These are phyloP conservation scores for Nemapogon koenigi DNA, from an alignment of 2,888 invertebrate genomes.

Conservation along the genomic window DNA sequence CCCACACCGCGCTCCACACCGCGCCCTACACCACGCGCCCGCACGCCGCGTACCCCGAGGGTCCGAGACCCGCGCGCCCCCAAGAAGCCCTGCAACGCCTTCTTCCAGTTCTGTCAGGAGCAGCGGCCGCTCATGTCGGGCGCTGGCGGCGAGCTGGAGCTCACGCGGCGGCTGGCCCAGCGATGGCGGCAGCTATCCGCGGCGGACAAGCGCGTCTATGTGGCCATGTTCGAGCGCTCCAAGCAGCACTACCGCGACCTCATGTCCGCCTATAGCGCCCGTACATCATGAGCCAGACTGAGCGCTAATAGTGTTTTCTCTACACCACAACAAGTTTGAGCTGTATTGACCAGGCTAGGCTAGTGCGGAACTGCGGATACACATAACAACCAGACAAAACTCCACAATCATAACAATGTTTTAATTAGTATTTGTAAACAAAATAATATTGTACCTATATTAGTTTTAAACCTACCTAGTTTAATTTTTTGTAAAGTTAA, in stretches of 20 bases:
- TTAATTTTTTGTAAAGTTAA: too few relatives aligned
- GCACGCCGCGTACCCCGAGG: too few relatives aligned
- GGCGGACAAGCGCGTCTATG: slow-evolving; percentile 76
- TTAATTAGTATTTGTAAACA: too few relatives aligned
- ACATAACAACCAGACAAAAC: too few relatives aligned
- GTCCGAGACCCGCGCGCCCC: slow-evolving; percentile 77
- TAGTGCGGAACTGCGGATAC: too few relatives aligned
- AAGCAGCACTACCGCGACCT: slow-evolving; percentile 80
- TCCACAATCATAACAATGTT: too few relatives aligned
- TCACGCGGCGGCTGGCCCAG: slow-evolving; percentile 75
- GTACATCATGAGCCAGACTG: too few relatives aligned
- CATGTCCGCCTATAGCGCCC: slow-evolving; percentile 69
- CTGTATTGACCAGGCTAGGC: too few relatives aligned
- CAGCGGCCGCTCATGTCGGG: slow-evolving; percentile 76
- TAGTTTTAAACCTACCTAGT: too few relatives aligned
- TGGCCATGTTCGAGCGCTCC: slow-evolving; percentile 72
- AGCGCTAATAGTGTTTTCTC: too few relatives aligned
- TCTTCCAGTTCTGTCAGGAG: slow-evolving; percentile 82
- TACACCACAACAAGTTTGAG: too few relatives aligned
- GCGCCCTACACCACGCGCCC: background rate
- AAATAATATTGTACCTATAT: too few relatives aligned
- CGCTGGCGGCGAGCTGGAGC: slow-evolving; percentile 72
- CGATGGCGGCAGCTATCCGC: slow-evolving; percentile 74
- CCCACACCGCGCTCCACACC: slow-evolving; percentile 21
- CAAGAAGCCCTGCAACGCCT: slow-evolving; percentile 80